Conservation (phyloP, 1,140 invertebrate species). For the Metaphire vulgaris region DNA sequence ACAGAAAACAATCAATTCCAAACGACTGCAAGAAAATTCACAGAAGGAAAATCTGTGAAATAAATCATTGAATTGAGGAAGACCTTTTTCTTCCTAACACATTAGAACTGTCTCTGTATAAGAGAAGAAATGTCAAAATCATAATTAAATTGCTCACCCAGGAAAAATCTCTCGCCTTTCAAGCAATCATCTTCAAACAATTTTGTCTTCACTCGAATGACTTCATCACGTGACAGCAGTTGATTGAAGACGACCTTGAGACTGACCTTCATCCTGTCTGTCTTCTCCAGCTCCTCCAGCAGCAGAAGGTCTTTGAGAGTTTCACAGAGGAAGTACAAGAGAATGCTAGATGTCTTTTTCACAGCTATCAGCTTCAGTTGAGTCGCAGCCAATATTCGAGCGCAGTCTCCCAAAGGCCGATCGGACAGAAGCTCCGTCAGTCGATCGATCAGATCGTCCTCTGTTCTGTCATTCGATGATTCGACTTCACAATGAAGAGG, state of each 20-base stretch:
- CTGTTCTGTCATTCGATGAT: too few species aligned
- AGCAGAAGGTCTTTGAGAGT: background rate
- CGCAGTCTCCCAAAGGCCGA: background rate
- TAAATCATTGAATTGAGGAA: too few species aligned
- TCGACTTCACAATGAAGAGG: too few species aligned
- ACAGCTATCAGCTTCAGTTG: background rate
- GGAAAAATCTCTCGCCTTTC: background rate
- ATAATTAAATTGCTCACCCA: too few species aligned
- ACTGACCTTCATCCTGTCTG: background rate
- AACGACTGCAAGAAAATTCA: too few species aligned
- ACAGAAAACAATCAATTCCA: too few species aligned
- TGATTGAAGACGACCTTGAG: background rate
- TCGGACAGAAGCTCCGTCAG: background rate
- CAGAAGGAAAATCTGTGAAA: too few species aligned
- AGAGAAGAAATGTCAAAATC: too few species aligned
- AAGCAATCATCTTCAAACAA: background rate
- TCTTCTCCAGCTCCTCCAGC: background rate
- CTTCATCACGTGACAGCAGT: background rate
- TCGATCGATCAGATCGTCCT: background rate
- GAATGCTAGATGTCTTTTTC: background rate
- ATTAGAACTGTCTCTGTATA: too few species aligned
- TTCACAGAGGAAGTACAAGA: background rate
- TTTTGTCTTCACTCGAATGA: background rate
- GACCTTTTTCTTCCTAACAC: too few species aligned
- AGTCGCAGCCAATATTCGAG: background rate